Conservation (phyloP, 2,797 vertebrate species). For the Otus scops region DNA sequence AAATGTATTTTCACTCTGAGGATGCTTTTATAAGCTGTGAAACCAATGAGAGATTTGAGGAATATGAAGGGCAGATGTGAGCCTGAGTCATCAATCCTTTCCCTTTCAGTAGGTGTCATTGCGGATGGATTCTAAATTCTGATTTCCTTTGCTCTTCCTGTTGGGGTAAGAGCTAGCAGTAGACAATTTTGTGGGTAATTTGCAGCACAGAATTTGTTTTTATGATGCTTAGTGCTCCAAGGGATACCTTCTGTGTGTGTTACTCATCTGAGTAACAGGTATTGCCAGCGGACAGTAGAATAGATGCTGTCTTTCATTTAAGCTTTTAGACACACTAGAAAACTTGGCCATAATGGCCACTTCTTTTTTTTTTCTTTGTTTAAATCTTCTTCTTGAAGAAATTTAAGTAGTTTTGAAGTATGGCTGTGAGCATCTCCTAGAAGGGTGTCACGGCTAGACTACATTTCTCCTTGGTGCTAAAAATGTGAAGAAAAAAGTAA, state of each 20-base stretch:
- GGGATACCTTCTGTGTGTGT: background rate
- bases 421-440: background rate
- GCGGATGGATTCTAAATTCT: slow-evolving; percentile 6
- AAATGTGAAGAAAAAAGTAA: background rate
- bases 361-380: background rate
- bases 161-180: background rate
- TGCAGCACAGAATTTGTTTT: background rate
- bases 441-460: background rate
- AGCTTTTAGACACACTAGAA: background rate
- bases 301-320: background rate
- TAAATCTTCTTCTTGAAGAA: background rate
- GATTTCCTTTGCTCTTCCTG: background rate
- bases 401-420: background rate
- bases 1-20: background rate
- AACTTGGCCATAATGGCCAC: background rate
- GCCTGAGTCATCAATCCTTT: slow-evolving; percentile 50
- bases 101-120: slow-evolving; percentile 58
- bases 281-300: background rate
- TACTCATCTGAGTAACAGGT: background rate
- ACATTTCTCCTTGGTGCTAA: background rate
- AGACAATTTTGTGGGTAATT: background rate
- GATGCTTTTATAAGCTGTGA: background rate
- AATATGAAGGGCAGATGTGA: slow-evolving; percentile 42
- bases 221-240: background rate
- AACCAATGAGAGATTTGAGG: background rate